Evolutionary conservation across 2,888 invertebrate genomes (phyloP).

Genomic region (Agriopis leucophaearia): DNA sequence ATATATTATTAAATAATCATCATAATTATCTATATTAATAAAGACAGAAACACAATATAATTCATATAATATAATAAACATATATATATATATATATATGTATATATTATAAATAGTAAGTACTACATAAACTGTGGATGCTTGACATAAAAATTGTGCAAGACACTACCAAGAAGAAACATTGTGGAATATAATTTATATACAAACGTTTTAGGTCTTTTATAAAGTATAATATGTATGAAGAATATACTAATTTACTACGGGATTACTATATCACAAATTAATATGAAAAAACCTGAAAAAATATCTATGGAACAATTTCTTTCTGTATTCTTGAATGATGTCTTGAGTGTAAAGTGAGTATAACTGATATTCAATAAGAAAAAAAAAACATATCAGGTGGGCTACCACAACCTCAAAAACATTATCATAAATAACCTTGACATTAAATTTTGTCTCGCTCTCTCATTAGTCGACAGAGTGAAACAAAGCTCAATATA

Average conservation of each 20-base stretch:
- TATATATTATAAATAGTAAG: constrained; percentile 46
- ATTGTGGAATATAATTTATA: constrained; percentile 6
- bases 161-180: constrained; percentile 46
- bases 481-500: too few species aligned
- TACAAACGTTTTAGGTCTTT: constrained; percentile 1
- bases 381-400: too few species aligned
- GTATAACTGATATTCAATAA: too few species aligned
- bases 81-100: too few species aligned
- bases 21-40: constrained; percentile 36
- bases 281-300: neutral
- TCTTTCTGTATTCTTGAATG: neutral
- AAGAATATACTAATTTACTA: neutral
- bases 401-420: too few species aligned
- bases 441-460: too few species aligned
- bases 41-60: constrained; percentile 44
- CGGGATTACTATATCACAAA: too few species aligned
- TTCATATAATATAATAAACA: constrained; percentile 18
- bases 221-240: neutral
- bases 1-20: constrained; percentile 41
- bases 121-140: constrained; percentile 54
- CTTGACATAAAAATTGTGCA: constrained; percentile 54
- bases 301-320: neutral
- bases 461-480: too few species aligned
- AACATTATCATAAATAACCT: too few species aligned
- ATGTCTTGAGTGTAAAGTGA: neutral